These are phyloP conservation scores for Sitta europaea DNA, from an alignment of 2,113 vertebrate species.

Conservation along the genomic window DNA sequence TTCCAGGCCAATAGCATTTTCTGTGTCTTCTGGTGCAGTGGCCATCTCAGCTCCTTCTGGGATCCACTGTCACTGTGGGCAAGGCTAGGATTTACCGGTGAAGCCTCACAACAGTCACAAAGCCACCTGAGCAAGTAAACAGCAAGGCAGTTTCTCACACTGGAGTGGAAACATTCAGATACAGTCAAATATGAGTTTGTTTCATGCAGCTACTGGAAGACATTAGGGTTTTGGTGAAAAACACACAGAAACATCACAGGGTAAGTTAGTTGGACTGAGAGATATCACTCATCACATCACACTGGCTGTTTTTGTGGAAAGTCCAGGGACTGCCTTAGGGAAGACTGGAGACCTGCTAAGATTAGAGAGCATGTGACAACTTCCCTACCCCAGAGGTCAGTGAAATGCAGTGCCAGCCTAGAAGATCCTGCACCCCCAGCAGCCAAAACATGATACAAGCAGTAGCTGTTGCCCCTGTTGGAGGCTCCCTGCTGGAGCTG, in stretches of 20 bases:
- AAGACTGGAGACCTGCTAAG: neutral
- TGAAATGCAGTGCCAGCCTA: neutral
- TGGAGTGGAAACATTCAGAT: neutral
- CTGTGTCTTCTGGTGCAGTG: neutral
- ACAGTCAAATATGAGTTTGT: neutral
- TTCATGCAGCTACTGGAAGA: neutral
- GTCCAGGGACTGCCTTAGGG: neutral
- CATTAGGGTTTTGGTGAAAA: neutral
- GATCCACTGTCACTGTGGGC: neutral
- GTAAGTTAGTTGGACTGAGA: neutral
- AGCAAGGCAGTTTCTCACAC: neutral
- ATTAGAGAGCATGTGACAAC: fast-evolving
- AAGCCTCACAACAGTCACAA: neutral
- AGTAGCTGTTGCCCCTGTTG: neutral
- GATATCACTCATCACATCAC: neutral
- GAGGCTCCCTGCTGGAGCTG: neutral
- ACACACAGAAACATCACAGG: neutral
- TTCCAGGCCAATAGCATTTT: conserved; percentile 44
- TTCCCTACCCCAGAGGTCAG: neutral
- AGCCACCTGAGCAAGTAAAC: neutral
- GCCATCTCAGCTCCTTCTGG: conserved; percentile 42
- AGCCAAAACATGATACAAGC: fast-evolving
- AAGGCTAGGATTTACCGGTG: neutral
- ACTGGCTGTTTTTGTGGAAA: neutral
- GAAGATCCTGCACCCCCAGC: neutral